Evolutionary conservation across 2,797 vertebrate genomes (phyloP).

Genomic region (Hippocampus kuda): DNA sequence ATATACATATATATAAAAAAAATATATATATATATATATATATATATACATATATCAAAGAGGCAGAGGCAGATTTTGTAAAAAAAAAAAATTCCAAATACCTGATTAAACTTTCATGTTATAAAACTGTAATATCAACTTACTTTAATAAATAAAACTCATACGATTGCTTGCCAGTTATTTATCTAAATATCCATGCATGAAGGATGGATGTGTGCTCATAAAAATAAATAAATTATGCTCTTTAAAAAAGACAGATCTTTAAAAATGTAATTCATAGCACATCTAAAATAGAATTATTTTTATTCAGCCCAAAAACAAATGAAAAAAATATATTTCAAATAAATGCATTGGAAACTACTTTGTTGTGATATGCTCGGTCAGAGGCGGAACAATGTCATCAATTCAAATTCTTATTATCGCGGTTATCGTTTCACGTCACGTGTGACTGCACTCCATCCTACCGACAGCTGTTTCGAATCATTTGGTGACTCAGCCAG

Average conservation of each 20-base stretch:
- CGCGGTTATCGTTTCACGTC: not conserved
- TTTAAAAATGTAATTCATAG: not conserved
- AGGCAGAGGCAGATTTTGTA: too few species aligned
- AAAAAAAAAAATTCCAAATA: too few species aligned
- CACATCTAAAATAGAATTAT: not conserved
- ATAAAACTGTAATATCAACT: too few species aligned
- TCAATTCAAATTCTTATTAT: not conserved
- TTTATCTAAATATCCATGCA: too few species aligned
- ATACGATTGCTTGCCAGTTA: too few species aligned
- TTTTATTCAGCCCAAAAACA: constrained; percentile 12
- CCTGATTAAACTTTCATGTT: too few species aligned
- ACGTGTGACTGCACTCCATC: not conserved
- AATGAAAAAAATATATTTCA: not conserved
- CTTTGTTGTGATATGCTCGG: not conserved
- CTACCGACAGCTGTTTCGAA: not conserved
- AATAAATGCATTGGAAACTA: not conserved
- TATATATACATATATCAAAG: too few species aligned
- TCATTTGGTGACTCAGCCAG: not conserved
- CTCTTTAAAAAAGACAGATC: not conserved
- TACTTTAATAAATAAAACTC: too few species aligned
- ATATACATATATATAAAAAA: too few species aligned
- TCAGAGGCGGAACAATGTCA: not conserved
- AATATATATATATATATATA: too few species aligned
- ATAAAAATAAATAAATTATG: not conserved
- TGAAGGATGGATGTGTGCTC: not conserved